Evolutionary conservation across 2,888 invertebrate genomes (phyloP).

Genomic region (Hydraecia micacea): DNA sequence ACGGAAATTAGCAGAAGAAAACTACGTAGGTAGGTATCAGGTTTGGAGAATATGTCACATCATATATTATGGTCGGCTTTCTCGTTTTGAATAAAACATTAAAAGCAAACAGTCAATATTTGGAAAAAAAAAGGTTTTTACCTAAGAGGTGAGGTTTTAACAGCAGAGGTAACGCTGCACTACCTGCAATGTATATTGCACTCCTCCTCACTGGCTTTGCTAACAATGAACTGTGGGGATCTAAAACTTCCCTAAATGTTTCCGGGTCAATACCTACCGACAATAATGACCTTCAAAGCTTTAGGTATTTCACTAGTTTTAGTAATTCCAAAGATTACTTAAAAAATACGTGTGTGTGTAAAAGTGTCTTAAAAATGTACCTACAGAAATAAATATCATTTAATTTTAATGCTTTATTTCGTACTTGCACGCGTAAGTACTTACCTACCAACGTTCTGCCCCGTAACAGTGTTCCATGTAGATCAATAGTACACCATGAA

Average conservation of each 20-base stretch:
- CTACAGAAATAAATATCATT: not conserved
- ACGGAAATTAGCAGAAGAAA: too few relatives aligned
- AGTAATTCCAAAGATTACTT: not conserved
- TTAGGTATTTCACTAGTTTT: not conserved
- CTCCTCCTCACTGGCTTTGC: not conserved
- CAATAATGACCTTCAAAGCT: not conserved
- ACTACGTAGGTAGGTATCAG: too few relatives aligned
- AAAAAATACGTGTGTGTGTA: not conserved
- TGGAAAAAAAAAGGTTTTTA: too few relatives aligned
- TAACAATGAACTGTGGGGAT: not conserved
- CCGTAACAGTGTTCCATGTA: not conserved
- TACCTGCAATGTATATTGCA: not conserved
- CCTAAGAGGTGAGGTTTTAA: too few relatives aligned
- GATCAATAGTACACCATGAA: not conserved
- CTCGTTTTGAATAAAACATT: too few relatives aligned
- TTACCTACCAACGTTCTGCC: not conserved
- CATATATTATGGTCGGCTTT: too few relatives aligned
- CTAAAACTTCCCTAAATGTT: not conserved
- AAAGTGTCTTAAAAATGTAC: not conserved
- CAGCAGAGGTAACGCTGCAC: too few relatives aligned
- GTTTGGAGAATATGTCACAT: too few relatives aligned
- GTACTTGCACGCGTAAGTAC: not conserved
- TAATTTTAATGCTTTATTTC: not conserved
- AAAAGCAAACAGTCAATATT: too few relatives aligned
- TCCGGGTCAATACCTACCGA: too few relatives aligned